phyloP scores from a whole-genome alignment of 2,888 invertebrate genomes.

The Xestobium rufovillosum region DNA sequence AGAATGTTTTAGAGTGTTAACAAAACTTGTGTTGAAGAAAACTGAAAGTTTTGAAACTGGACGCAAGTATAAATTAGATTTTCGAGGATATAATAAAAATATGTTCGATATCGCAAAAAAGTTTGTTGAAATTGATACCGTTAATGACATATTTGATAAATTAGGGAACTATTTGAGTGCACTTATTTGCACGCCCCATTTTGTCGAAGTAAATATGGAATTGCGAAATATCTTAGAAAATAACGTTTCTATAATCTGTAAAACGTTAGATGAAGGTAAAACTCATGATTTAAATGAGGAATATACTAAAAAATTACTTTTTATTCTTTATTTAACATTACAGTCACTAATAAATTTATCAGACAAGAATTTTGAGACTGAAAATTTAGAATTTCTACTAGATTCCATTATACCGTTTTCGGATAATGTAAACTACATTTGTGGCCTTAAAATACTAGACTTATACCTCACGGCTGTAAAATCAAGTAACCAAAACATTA shows the following conservation, averaged over 20 bases:
- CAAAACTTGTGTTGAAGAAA: conserved; percentile 60
- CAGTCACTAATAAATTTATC: conserved; percentile 55
- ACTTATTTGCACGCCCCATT: conserved; percentile 51
- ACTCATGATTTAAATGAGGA: too few species aligned
- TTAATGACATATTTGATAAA: conserved; percentile 41
- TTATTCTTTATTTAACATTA: conserved; percentile 50
- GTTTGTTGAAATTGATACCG: conserved; percentile 36
- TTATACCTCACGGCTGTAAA: conserved; percentile 48
- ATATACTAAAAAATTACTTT: conserved; percentile 38
- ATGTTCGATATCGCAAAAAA: conserved; percentile 43
- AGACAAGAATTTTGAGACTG: conserved; percentile 44
- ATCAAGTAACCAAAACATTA: conserved; percentile 41
- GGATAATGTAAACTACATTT: conserved; percentile 44
- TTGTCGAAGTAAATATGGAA: conserved; percentile 27
- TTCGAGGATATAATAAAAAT: conserved; percentile 39
- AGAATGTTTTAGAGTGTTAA: conserved; percentile 52
- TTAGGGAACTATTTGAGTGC: conserved; percentile 45
- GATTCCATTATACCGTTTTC: conserved; percentile 45
- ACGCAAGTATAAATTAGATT: conserved; percentile 59
- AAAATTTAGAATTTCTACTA: conserved; percentile 44
- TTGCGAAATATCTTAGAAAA: conserved; percentile 29
- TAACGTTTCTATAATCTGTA: conserved; percentile 24
- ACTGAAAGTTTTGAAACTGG: conserved; percentile 56
- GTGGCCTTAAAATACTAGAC: conserved; percentile 49
- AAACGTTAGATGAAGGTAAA: conserved; percentile 9